Percentiles rank a stretch among this genome's conserved stretches.
phyloP scores from a whole-genome alignment of 2,888 invertebrate species.

The Endomychus coccineus region DNA sequence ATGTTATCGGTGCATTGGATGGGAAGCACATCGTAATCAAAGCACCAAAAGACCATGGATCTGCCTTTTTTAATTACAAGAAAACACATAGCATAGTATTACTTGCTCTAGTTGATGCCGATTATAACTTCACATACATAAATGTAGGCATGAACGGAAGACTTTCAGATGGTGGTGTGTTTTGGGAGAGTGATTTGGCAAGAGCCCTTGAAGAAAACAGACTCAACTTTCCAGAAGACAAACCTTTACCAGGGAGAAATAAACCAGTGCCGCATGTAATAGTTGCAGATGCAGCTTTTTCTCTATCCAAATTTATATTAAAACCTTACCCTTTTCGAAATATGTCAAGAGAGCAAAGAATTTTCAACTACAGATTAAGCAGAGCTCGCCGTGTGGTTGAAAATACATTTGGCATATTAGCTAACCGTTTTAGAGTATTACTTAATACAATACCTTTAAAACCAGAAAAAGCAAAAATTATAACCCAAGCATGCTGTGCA shows the following conservation, averaged over 20 bases:
- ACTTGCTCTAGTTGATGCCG: constrained; percentile 6
- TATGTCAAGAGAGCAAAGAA: constrained; percentile 15
- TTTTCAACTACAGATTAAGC: constrained; percentile 19
- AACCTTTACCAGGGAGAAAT: constrained; percentile 12
- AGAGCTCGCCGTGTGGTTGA: constrained; percentile 18
- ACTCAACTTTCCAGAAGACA: constrained; percentile 15
- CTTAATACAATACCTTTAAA: constrained; percentile 6
- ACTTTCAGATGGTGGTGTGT: constrained; percentile 25
- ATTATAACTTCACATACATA: constrained; percentile 4
- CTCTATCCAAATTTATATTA: constrained; percentile 17
- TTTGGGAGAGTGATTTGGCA: constrained; percentile 18
- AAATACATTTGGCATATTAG: constrained; percentile 18
- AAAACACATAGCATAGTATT: constrained; percentile 7
- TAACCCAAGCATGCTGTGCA: constrained; percentile 15
- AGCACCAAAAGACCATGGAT: constrained; percentile 1
- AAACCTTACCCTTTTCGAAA: constrained; percentile 19
- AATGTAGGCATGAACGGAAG: constrained; percentile 24
- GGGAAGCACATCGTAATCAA: constrained; percentile 6
- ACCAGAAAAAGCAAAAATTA: constrained; percentile 3
- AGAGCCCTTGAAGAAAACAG: constrained; percentile 12
- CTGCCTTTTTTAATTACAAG: constrained; percentile 6
- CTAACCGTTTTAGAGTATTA: constrained; percentile 6
- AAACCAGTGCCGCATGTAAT: constrained; percentile 16
- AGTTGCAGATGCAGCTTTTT: constrained; percentile 25
- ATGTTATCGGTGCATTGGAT: too few species aligned